Evolutionary conservation across 2,797 vertebrate species (phyloP).

Genomic region (Catharus ustulatus): DNA sequence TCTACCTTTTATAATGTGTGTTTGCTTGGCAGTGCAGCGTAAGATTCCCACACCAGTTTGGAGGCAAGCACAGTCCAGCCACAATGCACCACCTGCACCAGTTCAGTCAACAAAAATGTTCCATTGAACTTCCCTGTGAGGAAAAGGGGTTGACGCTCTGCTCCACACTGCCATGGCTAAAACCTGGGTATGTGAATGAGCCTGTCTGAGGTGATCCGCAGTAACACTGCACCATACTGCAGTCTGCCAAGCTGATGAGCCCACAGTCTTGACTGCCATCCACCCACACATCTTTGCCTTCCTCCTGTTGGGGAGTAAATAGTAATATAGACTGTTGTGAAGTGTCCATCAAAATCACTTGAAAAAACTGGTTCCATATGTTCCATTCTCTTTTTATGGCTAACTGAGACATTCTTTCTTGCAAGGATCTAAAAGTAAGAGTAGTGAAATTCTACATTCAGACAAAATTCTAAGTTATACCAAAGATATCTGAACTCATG

Average conservation of each 20-base stretch:
- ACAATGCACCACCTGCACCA: background rate
- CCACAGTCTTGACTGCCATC: constrained; percentile 49
- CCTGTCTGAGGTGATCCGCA: background rate
- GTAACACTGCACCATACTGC: background rate
- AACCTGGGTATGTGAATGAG: background rate
- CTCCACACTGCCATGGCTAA: background rate
- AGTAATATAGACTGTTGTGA: constrained; percentile 28
- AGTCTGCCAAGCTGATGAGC: constrained; percentile 11
- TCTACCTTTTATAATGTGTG: background rate
- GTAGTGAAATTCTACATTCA: background rate
- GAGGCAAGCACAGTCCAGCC: background rate
- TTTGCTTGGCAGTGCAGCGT: background rate
- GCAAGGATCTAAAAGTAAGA: background rate
- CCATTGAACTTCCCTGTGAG: background rate
- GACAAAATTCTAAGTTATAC: background rate
- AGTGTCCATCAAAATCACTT: constrained; percentile 41
- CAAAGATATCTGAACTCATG: background rate
- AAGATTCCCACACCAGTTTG: background rate
- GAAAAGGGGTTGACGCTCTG: background rate
- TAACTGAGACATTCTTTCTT: background rate
- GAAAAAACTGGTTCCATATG: background rate
- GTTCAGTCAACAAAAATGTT: background rate
- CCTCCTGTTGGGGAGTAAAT: constrained; percentile 25
- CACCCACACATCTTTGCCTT: constrained; percentile 30
- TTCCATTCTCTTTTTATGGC: constrained; percentile 18